Conservation (phyloP, 2,113 vertebrate species). For the Nibea coibor region DNA sequence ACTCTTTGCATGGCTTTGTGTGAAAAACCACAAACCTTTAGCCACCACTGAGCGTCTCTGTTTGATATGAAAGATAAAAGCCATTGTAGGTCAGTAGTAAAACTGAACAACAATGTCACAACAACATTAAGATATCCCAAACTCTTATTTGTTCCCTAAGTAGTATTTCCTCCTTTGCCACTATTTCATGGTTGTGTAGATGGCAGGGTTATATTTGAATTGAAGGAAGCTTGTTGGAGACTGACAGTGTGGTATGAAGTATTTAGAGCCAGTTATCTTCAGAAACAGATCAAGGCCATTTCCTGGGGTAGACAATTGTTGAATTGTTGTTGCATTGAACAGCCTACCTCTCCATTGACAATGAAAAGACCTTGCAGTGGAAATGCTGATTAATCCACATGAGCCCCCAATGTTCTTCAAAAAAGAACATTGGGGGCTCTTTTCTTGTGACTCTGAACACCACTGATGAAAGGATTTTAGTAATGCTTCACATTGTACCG, state of each 20-base stretch:
- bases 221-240: slow-evolving; percentile 57
- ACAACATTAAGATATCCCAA: slow-evolving; percentile 14
- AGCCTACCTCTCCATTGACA: slow-evolving; percentile 18
- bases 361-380: slow-evolving; percentile 26
- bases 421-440: slow-evolving; percentile 1
- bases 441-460: neutral
- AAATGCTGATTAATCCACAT: slow-evolving; percentile 7
- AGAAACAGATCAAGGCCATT: slow-evolving; percentile 56
- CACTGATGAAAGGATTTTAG: slow-evolving; percentile 24
- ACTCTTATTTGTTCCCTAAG: slow-evolving; percentile 26
- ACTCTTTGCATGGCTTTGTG: no score
- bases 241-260: neutral
- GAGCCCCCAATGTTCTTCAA: slow-evolving; percentile 1
- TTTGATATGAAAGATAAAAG: slow-evolving; percentile 1
- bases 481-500: slow-evolving; percentile 16
- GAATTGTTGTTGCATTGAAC: slow-evolving; percentile 43
- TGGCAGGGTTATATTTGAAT: slow-evolving; percentile 65
- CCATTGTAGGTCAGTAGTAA: neutral
- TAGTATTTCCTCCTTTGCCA: slow-evolving; percentile 3
- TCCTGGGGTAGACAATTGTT: slow-evolving; percentile 57
- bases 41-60: no score
- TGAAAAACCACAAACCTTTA: no score
- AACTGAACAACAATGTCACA: neutral
- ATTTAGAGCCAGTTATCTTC: slow-evolving; percentile 51
- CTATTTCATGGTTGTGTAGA: slow-evolving; percentile 39